phyloP scores from a whole-genome alignment of 2,113 vertebrate species.

The Laticauda laticaudata region DNA sequence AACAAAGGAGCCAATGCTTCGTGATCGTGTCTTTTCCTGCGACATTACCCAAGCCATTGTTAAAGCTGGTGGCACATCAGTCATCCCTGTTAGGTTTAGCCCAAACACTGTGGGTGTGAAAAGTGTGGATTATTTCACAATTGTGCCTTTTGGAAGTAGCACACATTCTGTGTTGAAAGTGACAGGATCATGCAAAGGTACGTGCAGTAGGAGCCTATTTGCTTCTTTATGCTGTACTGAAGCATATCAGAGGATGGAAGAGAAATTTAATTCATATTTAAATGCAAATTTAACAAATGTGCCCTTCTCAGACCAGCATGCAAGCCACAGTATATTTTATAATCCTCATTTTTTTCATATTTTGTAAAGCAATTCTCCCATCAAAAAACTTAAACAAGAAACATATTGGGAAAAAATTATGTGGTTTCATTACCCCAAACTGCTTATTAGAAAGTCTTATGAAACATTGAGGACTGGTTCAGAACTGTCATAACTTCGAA shows the following conservation, averaged over 20 bases:
- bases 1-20: slow-evolving; percentile 41
- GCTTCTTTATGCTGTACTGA: background rate
- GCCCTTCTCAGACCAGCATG: background rate
- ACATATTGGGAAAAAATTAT: background rate
- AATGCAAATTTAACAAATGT: background rate
- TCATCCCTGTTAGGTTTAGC: slow-evolving; percentile 72
- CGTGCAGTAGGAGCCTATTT: background rate
- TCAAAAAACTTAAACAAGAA: background rate
- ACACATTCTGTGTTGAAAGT: slow-evolving; percentile 80
- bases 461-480: background rate
- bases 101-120: slow-evolving; percentile 75
- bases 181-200: slow-evolving; percentile 83
- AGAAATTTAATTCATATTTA: background rate
- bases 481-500: background rate
- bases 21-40: slow-evolving; percentile 77
- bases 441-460: background rate
- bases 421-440: background rate
- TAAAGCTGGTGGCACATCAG: slow-evolving; percentile 68
- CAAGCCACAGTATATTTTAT: background rate
- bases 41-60: slow-evolving; percentile 61
- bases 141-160: slow-evolving; percentile 71
- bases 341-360: background rate
- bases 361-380: background rate
- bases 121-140: slow-evolving; percentile 79
- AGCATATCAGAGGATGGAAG: background rate